Conservation (phyloP, 2,113 vertebrate genomes). For the Myrmecophaga tridactyla region DNA sequence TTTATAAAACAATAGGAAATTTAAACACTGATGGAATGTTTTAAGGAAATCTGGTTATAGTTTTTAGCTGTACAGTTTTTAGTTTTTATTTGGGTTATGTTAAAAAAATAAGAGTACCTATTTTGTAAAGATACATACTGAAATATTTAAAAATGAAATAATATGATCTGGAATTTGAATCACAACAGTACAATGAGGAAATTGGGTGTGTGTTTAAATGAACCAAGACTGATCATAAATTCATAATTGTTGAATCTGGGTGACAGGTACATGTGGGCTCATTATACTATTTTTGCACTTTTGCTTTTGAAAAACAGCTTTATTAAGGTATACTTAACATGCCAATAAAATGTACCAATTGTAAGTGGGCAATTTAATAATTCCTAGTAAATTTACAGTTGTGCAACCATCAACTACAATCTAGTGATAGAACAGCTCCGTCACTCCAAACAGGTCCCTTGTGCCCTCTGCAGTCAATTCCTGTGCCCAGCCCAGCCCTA, state of each 20-base stretch:
- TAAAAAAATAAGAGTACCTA: neutral
- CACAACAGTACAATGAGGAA: neutral
- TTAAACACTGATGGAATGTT: neutral
- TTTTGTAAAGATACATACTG: neutral
- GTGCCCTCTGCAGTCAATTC: neutral
- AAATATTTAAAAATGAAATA: neutral
- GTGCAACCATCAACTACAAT: neutral
- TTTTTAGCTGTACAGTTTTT: conserved; percentile 4
- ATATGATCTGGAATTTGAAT: neutral
- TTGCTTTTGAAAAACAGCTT: neutral
- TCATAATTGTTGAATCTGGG: neutral
- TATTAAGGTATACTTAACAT: neutral
- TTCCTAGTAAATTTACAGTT: neutral
- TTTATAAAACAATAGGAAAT: neutral
- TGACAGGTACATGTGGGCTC: neutral
- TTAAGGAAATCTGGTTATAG: conserved; percentile 2
- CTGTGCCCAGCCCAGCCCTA: neutral
- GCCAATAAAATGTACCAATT: neutral
- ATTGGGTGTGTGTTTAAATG: neutral
- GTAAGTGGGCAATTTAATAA: neutral
- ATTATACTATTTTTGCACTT: neutral
- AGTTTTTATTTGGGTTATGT: neutral
- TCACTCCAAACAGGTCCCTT: neutral
- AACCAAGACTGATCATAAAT: neutral
- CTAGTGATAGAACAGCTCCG: neutral